Evolutionary conservation across 2,113 vertebrate species (phyloP).

Genomic region (Lates calcarifer): DNA sequence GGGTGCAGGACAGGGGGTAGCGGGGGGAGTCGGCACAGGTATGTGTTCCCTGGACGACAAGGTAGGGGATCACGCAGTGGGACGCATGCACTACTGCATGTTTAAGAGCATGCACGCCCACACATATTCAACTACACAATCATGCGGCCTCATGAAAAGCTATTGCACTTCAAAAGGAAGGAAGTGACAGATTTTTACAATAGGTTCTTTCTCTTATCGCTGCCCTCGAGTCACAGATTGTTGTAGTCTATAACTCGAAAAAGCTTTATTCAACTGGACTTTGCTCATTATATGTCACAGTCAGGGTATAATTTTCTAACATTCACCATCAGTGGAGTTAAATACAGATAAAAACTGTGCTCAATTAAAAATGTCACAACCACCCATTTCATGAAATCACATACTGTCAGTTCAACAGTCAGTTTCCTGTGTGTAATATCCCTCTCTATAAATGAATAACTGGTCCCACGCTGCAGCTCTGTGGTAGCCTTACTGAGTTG

Average conservation of each 20-base stretch:
- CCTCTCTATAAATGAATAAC: slow-evolving; percentile 19
- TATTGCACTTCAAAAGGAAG: slow-evolving; percentile 7
- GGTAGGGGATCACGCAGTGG: slow-evolving; percentile 36
- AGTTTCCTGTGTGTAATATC: background rate
- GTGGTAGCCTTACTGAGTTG: slow-evolving; percentile 41
- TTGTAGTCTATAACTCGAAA: background rate
- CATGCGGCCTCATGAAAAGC: background rate
- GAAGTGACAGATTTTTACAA: slow-evolving; percentile 9
- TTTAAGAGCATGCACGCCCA: background rate
- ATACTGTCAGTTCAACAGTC: background rate
- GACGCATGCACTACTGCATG: background rate
- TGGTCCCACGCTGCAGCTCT: slow-evolving; percentile 14
- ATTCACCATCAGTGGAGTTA: background rate
- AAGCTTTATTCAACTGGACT: background rate
- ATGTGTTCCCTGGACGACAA: slow-evolving; percentile 51
- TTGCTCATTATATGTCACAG: background rate
- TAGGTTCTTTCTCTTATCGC: slow-evolving; percentile 2
- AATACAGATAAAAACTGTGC: background rate
- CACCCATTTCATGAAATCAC: background rate
- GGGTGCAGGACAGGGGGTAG: slow-evolving; percentile 21
- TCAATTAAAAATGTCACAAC: background rate
- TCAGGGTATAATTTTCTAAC: background rate
- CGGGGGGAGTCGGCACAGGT: slow-evolving; percentile 61
- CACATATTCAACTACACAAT: background rate
- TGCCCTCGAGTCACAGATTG: slow-evolving; percentile 4